A percentile compares a stretch with the other conserved stretches of the same genome.
Conservation (phyloP, 2,113 vertebrate genomes). For the Felis catus region F.catus_Fca126_mat1.0 CM031427.1:31230001-31230500, state of each 20-base stretch:
- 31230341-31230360: not conserved
- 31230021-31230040: not conserved
- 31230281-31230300: not conserved
- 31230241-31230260: not conserved
- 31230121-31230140: not conserved
- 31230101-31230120: not conserved
- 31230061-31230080: accelerated
- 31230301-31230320: not conserved
- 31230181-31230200: not conserved
- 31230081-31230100: not conserved
- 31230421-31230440: not conserved
- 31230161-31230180: not conserved
- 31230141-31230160: not conserved
- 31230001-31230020: not conserved
- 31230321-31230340: not conserved
- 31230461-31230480: not conserved
- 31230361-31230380: not conserved
- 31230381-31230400: not conserved
- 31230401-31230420: not conserved
- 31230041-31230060: not conserved
- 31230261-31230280: not conserved
- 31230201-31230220: not conserved
- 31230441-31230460: not conserved
- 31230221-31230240: not conserved
- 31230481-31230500: not conserved